phyloP scores from a whole-genome alignment of 1,140 invertebrate genomes.

The Drosophila eugracilis region DNA sequence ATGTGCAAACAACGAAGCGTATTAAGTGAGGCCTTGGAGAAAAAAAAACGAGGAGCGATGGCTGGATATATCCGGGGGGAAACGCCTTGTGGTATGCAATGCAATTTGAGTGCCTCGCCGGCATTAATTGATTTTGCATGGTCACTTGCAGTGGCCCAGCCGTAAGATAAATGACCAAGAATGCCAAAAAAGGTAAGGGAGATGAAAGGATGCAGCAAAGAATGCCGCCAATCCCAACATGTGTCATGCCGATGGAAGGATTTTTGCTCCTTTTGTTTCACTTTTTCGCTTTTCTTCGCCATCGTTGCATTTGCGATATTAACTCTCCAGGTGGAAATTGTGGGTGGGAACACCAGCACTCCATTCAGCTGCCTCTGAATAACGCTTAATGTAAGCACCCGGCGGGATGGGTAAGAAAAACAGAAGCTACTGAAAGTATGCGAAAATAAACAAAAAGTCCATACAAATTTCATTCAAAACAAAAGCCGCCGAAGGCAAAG shows the following conservation, averaged over 20 bases:
- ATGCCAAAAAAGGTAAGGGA: background rate
- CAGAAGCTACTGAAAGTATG: slow-evolving; percentile 46
- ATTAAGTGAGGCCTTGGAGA: slow-evolving; percentile 51
- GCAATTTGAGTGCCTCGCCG: slow-evolving; percentile 42
- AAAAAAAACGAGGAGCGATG: background rate
- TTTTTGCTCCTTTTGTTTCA: slow-evolving; percentile 7
- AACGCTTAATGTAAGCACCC: slow-evolving; percentile 59
- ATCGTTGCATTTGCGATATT: slow-evolving; percentile 63
- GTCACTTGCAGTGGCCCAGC: slow-evolving; percentile 54
- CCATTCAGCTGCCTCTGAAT: slow-evolving; percentile 41
- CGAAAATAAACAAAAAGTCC: slow-evolving; percentile 40
- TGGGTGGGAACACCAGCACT: background rate
- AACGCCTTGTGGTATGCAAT: slow-evolving; percentile 34
- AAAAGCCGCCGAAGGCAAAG: slow-evolving; percentile 44
- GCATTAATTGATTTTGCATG: slow-evolving; percentile 73
- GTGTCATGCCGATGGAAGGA: slow-evolving; percentile 12
- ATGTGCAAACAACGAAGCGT: slow-evolving; percentile 54
- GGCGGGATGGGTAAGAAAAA: slow-evolving; percentile 7
- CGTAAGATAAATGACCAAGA: slow-evolving; percentile 47
- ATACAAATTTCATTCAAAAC: slow-evolving; percentile 61
- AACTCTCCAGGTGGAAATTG: slow-evolving; percentile 43
- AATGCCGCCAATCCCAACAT: slow-evolving; percentile 18
- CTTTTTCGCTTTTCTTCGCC: slow-evolving; percentile 11
- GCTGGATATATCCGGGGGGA: slow-evolving; percentile 1
- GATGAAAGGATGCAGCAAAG: background rate